phyloP scores from a whole-genome alignment of 2,797 vertebrate genomes.

The Lithobates pipiens region DNA sequence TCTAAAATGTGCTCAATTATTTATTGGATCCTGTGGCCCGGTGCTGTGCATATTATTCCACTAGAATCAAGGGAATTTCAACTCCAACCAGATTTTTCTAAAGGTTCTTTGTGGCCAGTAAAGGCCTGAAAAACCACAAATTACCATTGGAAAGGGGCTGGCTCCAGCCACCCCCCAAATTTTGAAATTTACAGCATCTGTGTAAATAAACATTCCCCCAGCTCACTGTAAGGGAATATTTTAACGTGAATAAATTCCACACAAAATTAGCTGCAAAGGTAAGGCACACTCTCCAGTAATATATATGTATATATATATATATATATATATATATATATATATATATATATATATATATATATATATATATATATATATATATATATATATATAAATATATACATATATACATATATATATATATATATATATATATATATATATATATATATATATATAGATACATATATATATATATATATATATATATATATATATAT shows the following conservation, averaged over 20 bases:
- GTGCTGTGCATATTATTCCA: slow-evolving; percentile 79
- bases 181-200: slow-evolving; percentile 81
- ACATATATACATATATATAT: too few relatives aligned
- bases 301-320: neutral
- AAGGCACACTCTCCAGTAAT: slow-evolving; percentile 68
- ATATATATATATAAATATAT: too few relatives aligned
- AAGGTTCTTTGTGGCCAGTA: slow-evolving; percentile 88
- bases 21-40: slow-evolving; percentile 78
- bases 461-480: too few relatives aligned
- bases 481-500: too few relatives aligned
- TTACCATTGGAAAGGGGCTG: slow-evolving; percentile 86
- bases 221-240: slow-evolving; percentile 69
- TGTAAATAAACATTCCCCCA: slow-evolving; percentile 85
- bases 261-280: slow-evolving; percentile 73
- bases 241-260: slow-evolving; percentile 70
- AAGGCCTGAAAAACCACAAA: slow-evolving; percentile 91
- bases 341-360: too few relatives aligned
- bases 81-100: slow-evolving; percentile 81
- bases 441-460: too few relatives aligned
- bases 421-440: too few relatives aligned
- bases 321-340: too few relatives aligned
- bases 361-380: too few relatives aligned
- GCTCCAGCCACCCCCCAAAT: slow-evolving; percentile 67
- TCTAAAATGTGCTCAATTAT: slow-evolving; percentile 81
- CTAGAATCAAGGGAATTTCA: slow-evolving; percentile 80